A percentile compares a stretch with the other conserved stretches of the same genome.
Evolutionary conservation across 2,888 invertebrate genomes (phyloP).

Genomic region (Sepiola atlantica): DNA sequence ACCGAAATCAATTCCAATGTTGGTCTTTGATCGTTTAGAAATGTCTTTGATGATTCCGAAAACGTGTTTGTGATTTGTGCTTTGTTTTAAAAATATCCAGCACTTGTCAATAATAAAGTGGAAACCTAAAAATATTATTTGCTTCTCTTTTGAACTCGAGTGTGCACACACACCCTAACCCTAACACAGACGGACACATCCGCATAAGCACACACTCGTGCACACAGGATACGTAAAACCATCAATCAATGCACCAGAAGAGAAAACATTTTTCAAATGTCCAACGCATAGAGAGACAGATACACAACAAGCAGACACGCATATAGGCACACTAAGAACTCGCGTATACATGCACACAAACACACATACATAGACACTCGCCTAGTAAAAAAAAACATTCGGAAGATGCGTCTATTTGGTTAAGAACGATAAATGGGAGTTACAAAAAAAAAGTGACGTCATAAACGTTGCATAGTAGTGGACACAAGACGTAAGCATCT

Average conservation of each 20-base stretch:
- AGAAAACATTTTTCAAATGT: too few relatives aligned
- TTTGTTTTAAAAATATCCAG: not conserved
- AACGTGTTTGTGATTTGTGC: not conserved
- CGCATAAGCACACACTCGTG: not conserved
- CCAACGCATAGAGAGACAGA: too few relatives aligned
- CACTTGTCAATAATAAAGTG: not conserved
- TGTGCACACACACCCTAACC: not conserved
- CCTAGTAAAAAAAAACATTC: not conserved
- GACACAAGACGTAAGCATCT: too few relatives aligned
- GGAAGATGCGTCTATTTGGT: too few relatives aligned
- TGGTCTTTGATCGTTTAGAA: not conserved
- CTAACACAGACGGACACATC: not conserved
- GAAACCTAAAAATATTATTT: not conserved
- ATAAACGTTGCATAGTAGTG: too few relatives aligned
- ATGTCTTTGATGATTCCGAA: not conserved
- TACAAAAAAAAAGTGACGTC: too few relatives aligned
- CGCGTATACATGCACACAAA: not conserved
- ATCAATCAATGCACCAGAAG: too few relatives aligned
- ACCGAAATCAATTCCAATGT: not conserved
- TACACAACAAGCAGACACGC: not conserved
- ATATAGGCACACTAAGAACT: not conserved
- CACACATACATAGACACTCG: not conserved
- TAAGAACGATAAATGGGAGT: too few relatives aligned
- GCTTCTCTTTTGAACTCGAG: not conserved
- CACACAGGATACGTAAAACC: too few relatives aligned